Conservation (phyloP, 2,113 vertebrate genomes). For the Corythoichthys intestinalis region DNA sequence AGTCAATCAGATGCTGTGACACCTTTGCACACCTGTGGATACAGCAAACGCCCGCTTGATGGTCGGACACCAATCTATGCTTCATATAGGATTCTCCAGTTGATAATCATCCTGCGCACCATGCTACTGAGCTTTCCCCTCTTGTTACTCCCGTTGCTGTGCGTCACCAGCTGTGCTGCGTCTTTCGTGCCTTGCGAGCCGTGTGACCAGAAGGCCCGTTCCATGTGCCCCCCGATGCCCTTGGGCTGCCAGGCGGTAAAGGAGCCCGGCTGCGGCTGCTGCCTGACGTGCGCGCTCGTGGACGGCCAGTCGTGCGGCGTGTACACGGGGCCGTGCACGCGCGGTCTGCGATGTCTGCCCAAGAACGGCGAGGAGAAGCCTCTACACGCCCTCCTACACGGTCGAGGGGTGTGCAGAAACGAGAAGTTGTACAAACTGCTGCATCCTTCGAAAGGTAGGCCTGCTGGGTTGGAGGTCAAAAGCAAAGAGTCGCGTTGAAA, state of each 20-base stretch:
- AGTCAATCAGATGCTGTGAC: conserved; percentile 22
- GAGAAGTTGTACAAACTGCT: conserved; percentile 86
- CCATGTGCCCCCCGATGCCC: conserved; percentile 85
- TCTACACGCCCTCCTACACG: conserved; percentile 92
- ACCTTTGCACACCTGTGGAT: conserved; percentile 60
- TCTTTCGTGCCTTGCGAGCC: conserved; percentile 91
- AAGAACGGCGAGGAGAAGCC: conserved; percentile 93
- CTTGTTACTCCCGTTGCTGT: conserved; percentile 73
- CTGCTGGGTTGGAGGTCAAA: background rate
- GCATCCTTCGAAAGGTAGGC: conserved; percentile 73
- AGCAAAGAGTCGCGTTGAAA: conserved; percentile 15
- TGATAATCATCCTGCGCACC: conserved; percentile 18
- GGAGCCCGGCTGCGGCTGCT: conserved; percentile 97
- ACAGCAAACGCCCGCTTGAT: conserved; percentile 27
- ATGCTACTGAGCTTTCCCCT: conserved; percentile 76
- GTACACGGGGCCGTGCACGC: conserved; percentile 91
- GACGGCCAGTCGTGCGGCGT: conserved; percentile 91
- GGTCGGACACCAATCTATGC: conserved; percentile 27
- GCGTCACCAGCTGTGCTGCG: conserved; percentile 65
- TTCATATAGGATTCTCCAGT: conserved; percentile 24
- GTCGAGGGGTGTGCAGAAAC: conserved; percentile 86
- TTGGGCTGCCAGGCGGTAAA: conserved; percentile 89
- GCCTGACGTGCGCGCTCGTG: conserved; percentile 90
- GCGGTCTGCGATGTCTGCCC: conserved; percentile 89
- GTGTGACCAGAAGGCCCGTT: conserved; percentile 87